phyloP scores from a whole-genome alignment of 1,140 invertebrate genomes.

The Macrostomum lignano region DNA sequence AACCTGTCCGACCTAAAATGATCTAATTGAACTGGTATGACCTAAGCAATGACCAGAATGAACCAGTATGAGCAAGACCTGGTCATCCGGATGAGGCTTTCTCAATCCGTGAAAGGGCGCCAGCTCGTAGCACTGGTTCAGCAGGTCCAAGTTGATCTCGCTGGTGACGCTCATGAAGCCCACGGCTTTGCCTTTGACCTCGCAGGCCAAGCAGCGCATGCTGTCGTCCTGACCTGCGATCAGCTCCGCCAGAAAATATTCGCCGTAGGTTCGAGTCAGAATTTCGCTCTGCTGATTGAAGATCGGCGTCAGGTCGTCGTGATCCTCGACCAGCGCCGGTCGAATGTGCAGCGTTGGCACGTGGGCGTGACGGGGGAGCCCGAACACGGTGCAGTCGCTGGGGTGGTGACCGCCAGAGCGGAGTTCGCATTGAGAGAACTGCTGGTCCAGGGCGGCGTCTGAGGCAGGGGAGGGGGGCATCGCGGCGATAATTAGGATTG shows the following conservation, averaged over 20 bases:
- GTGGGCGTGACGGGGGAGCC: not conserved
- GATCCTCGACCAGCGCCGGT: conserved; percentile 24
- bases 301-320: conserved; percentile 39
- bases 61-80: conserved; percentile 8
- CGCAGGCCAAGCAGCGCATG: conserved; percentile 26
- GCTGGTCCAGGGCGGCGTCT: not conserved
- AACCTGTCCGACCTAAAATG: too few relatives aligned
- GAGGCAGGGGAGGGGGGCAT: too few relatives aligned
- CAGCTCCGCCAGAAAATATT: conserved; percentile 41
- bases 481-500: too few relatives aligned
- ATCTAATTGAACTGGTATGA: too few relatives aligned
- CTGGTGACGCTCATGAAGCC: conserved; percentile 36
- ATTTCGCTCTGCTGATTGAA: conserved; percentile 32
- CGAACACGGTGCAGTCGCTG: not conserved
- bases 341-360: conserved; percentile 4
- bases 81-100: conserved; percentile 17
- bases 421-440: not conserved
- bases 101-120: conserved; percentile 35
- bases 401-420: too few relatives aligned
- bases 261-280: conserved; percentile 35
- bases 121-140: conserved; percentile 40
- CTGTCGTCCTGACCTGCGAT: conserved; percentile 32
- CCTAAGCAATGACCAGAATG: too few relatives aligned
- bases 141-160: conserved; percentile 33
- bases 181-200: conserved; percentile 28